Conservation (phyloP, 2,113 vertebrate species). For the Eclectus roratus region DNA sequence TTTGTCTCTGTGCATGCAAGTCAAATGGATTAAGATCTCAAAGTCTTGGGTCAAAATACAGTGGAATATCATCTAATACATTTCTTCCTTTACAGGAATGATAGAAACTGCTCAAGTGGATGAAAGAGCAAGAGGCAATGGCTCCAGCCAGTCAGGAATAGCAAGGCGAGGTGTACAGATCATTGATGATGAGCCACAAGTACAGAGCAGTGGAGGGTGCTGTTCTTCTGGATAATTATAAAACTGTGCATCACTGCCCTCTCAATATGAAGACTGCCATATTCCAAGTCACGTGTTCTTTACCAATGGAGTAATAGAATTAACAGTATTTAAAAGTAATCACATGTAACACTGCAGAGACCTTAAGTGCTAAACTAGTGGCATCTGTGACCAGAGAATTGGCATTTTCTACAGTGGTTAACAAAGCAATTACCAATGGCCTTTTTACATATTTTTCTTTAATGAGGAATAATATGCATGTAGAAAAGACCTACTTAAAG, state of each 20-base stretch:
- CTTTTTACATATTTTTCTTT: constrained; percentile 85
- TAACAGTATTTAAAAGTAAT: constrained; percentile 84
- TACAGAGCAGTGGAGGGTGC: constrained; percentile 85
- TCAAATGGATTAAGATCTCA: neutral
- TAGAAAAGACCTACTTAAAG: constrained; percentile 86
- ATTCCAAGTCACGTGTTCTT: constrained; percentile 80
- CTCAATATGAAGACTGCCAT: constrained; percentile 81
- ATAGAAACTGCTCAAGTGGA: constrained; percentile 95
- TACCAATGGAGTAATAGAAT: constrained; percentile 81
- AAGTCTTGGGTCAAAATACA: neutral
- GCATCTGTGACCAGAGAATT: constrained; percentile 83
- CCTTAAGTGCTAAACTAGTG: constrained; percentile 86
- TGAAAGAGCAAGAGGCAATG: constrained; percentile 90
- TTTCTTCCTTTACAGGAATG: constrained; percentile 82
- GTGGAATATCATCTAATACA: neutral
- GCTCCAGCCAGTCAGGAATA: constrained; percentile 82
- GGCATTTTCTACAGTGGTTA: constrained; percentile 85
- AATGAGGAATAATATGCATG: constrained; percentile 85
- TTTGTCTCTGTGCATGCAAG: neutral
- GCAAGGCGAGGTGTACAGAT: constrained; percentile 93
- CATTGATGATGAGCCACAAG: constrained; percentile 92
- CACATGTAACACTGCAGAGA: constrained; percentile 82
- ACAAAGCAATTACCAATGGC: constrained; percentile 86
- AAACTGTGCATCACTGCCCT: constrained; percentile 80
- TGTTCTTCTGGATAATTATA: constrained; percentile 90